phyloP scores from a whole-genome alignment of 2,113 vertebrate species.

The Theristicus caerulescens region DNA sequence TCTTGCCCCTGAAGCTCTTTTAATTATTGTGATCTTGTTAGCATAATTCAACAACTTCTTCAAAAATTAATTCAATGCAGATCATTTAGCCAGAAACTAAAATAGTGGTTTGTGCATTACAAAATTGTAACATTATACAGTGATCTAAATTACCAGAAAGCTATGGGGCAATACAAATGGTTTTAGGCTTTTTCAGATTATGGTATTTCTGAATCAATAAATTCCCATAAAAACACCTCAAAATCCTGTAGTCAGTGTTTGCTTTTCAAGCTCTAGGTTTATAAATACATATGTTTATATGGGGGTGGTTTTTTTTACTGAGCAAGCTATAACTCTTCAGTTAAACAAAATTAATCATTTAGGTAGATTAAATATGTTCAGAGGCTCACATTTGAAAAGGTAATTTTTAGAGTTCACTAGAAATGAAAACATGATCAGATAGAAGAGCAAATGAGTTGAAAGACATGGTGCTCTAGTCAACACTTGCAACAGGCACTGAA shows the following conservation, averaged over 20 bases:
- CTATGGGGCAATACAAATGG: neutral
- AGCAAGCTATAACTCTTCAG: neutral
- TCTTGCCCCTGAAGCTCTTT: neutral
- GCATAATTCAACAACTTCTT: conserved; percentile 6
- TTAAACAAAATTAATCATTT: neutral
- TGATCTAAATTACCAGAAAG: neutral
- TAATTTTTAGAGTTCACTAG: neutral
- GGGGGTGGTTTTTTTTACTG: neutral
- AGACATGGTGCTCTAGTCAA: neutral
- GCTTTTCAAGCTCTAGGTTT: neutral
- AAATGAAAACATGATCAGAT: neutral
- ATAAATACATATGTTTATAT: neutral
- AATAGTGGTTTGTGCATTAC: neutral
- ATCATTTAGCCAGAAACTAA: neutral
- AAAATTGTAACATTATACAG: neutral
- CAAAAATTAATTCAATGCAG: neutral
- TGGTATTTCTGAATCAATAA: neutral
- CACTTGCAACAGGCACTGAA: neutral
- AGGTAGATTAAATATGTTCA: neutral
- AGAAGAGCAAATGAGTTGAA: neutral
- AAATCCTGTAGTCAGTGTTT: neutral
- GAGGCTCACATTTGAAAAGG: neutral
- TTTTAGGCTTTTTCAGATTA: neutral
- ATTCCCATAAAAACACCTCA: neutral
- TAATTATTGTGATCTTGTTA: conserved; percentile 25